phyloP scores from a whole-genome alignment of 2,113 vertebrate genomes.

The Lophius piscatorius region DNA sequence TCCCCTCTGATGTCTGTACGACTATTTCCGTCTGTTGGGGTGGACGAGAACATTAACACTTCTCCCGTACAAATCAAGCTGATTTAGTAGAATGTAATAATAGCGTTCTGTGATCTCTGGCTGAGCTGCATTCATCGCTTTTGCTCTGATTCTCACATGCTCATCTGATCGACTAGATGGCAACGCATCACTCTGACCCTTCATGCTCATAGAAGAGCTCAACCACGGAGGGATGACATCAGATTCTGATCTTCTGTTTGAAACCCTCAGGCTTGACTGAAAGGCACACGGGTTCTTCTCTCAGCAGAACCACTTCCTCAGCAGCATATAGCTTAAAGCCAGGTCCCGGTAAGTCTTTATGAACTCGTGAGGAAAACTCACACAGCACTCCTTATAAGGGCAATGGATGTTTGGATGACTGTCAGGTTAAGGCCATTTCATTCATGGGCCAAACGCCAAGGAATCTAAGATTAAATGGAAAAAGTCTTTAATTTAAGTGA shows the following conservation, averaged over 20 bases:
- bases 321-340: slow-evolving; percentile 44
- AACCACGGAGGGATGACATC: slow-evolving; percentile 55
- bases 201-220: slow-evolving; percentile 34
- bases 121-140: slow-evolving; percentile 2
- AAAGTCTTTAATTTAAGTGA: slow-evolving; percentile 55
- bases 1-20: slow-evolving; percentile 7
- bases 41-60: slow-evolving; percentile 9
- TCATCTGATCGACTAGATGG: slow-evolving; percentile 61
- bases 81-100: neutral
- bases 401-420: slow-evolving; percentile 61
- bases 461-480: slow-evolving; percentile 51
- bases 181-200: slow-evolving; percentile 42
- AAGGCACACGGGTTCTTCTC: slow-evolving; percentile 54
- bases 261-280: slow-evolving; percentile 64
- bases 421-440: slow-evolving; percentile 58
- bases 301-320: slow-evolving; percentile 53
- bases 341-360: slow-evolving; percentile 65
- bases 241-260: slow-evolving; percentile 65
- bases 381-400: slow-evolving; percentile 66
- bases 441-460: slow-evolving; percentile 44
- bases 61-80: slow-evolving; percentile 21
- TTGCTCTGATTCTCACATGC: slow-evolving; percentile 46
- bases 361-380: slow-evolving; percentile 47
- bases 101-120: neutral
- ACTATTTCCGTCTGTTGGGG: slow-evolving; percentile 9